Evolutionary conservation across 2,113 vertebrate species (phyloP).

Genomic region (Oenanthe oenanthe): DNA sequence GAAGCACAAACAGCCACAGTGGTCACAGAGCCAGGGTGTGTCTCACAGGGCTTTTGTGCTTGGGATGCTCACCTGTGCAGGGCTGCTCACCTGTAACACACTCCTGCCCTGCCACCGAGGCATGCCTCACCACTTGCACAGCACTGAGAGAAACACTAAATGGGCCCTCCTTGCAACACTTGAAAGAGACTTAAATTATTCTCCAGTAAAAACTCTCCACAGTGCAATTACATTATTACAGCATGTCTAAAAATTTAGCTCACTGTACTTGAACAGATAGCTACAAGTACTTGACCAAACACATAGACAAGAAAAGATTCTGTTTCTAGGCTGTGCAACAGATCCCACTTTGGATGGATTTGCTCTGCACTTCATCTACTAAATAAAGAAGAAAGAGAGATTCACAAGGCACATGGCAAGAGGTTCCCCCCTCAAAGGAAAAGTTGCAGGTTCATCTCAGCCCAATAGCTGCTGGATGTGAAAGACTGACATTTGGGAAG

Average conservation of each 20-base stretch:
- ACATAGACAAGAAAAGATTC: not conserved
- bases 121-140: not conserved
- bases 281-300: not conserved
- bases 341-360: not conserved
- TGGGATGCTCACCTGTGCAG: no score
- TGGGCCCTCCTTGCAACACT: not conserved
- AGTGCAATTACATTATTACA: not conserved
- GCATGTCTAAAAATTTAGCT: not conserved
- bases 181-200: not conserved
- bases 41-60: not conserved
- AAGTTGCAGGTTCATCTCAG: not conserved
- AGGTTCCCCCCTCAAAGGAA: not conserved
- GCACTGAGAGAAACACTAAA: not conserved
- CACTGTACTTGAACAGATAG: not conserved
- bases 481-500: not conserved
- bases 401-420: not conserved
- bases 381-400: not conserved
- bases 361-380: not conserved
- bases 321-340: not conserved
- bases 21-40: fast-evolving
- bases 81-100: not conserved
- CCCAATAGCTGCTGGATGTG: not conserved
- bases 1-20: not conserved
- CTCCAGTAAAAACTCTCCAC: not conserved
- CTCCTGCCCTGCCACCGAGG: not conserved